Percentiles rank a stretch among this genome's conserved stretches.
phyloP scores from a whole-genome alignment of 2,888 invertebrate species.

The Stictocephala bisonia region DNA sequence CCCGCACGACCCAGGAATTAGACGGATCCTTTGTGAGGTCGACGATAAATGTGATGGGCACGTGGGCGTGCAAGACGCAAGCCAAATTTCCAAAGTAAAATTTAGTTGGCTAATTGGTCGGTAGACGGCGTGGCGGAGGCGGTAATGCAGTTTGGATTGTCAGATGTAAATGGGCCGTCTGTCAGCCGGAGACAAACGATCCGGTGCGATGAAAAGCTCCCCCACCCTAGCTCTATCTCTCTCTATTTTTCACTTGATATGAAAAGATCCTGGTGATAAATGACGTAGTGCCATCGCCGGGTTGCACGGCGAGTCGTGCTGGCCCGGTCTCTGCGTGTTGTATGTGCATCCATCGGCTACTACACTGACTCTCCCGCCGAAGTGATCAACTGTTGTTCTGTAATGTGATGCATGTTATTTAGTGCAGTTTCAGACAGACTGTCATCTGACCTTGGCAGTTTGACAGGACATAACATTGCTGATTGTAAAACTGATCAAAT shows the following conservation, averaged over 20 bases:
- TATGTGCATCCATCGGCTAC: too few relatives aligned
- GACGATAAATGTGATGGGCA: too few relatives aligned
- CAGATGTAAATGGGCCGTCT: conserved; percentile 41
- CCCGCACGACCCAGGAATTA: too few relatives aligned
- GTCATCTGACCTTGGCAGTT: too few relatives aligned
- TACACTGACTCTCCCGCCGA: too few relatives aligned
- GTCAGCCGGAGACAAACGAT: conserved; percentile 46
- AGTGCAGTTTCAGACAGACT: too few relatives aligned
- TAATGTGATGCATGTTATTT: too few relatives aligned
- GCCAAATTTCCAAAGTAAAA: conserved; percentile 23
- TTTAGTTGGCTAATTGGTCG: conserved; percentile 23
- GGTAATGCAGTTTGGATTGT: conserved; percentile 40
- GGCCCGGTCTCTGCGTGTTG: background rate
- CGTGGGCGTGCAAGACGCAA: too few relatives aligned
- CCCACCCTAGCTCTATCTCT: conserved; percentile 41
- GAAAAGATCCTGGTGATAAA: conserved; percentile 51
- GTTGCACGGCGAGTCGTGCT: conserved; percentile 21
- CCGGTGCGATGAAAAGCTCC: conserved; percentile 30
- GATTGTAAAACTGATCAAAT: too few relatives aligned
- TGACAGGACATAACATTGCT: too few relatives aligned
- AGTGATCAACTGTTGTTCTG: too few relatives aligned
- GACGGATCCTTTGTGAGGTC: too few relatives aligned
- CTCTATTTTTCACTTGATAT: conserved; percentile 52
- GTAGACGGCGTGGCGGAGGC: background rate
- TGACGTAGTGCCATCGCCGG: conserved; percentile 45